Conservation (phyloP, 2,888 invertebrate genomes). For the Endomychus coccineus region DNA sequence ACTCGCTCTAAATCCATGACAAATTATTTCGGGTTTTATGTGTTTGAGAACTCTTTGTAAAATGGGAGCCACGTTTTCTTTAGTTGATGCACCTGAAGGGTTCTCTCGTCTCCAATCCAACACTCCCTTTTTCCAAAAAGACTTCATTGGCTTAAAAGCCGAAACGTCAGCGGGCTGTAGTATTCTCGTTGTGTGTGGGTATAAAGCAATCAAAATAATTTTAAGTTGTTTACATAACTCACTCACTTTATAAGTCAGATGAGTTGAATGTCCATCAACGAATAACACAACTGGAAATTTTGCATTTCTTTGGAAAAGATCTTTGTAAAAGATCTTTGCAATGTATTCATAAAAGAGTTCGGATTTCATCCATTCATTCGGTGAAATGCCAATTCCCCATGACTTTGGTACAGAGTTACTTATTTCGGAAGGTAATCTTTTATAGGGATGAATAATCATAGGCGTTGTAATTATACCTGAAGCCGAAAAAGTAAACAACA, state of each 20-base stretch:
- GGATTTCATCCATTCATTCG: constrained; percentile 22
- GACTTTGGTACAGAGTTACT: constrained; percentile 8
- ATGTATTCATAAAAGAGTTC: background rate
- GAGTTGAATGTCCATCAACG: constrained; percentile 3
- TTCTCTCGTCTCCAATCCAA: constrained; percentile 4
- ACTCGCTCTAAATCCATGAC: too few relatives aligned
- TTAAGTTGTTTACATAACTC: background rate
- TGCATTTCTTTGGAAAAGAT: constrained; percentile 4
- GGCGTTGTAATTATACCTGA: constrained; percentile 11
- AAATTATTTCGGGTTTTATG: too few relatives aligned
- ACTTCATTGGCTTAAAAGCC: constrained; percentile 4
- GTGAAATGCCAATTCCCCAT: constrained; percentile 16
- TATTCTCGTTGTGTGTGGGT: constrained; percentile 8
- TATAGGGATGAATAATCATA: constrained; percentile 14
- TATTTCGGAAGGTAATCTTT: constrained; percentile 12
- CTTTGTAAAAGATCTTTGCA: background rate
- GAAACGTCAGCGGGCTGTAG: constrained; percentile 7
- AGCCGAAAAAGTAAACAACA: too few relatives aligned
- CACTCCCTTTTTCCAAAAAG: constrained; percentile 4
- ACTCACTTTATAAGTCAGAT: constrained; percentile 1
- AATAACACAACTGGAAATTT: constrained; percentile 4
- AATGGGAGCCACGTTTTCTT: constrained; percentile 3
- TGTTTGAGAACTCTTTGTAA: too few relatives aligned
- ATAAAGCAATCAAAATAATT: constrained; percentile 3
- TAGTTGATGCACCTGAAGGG: background rate